phyloP scores from a whole-genome alignment of 2,888 invertebrate species.

The Hoplodrina blanda region DNA sequence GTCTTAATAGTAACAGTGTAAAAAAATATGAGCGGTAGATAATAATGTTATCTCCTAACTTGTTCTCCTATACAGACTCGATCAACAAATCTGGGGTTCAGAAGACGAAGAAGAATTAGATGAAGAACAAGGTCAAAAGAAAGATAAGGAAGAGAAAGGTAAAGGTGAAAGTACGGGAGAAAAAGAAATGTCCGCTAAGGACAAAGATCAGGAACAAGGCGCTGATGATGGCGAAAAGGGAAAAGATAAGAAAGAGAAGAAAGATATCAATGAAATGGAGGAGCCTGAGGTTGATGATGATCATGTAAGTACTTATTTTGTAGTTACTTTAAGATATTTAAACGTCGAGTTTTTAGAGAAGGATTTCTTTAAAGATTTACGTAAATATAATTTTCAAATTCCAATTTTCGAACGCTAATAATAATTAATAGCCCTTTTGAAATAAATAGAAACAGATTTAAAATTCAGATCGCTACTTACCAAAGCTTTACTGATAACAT shows the following conservation, averaged over 20 bases:
- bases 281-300: slow-evolving; percentile 95
- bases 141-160: slow-evolving; percentile 92
- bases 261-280: slow-evolving; percentile 96
- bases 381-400: too few species aligned
- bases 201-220: slow-evolving; percentile 91
- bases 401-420: background rate
- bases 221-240: slow-evolving; percentile 89
- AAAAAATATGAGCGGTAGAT: background rate
- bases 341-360: too few species aligned
- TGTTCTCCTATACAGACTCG: slow-evolving; percentile 85
- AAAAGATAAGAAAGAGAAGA: slow-evolving; percentile 90
- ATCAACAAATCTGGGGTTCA: slow-evolving; percentile 96
- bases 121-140: slow-evolving; percentile 85
- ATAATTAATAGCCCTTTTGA: too few species aligned
- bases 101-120: slow-evolving; percentile 94
- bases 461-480: background rate
- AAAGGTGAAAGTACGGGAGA: slow-evolving; percentile 92
- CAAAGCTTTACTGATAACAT: too few species aligned
- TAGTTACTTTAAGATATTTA: background rate
- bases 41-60: background rate
- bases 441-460: too few species aligned
- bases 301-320: slow-evolving; percentile 86
- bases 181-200: slow-evolving; percentile 94
- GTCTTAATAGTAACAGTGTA: too few species aligned
- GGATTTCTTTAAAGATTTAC: too few species aligned